phyloP scores from a whole-genome alignment of 2,113 vertebrate species.

The Cathartes aura region DNA sequence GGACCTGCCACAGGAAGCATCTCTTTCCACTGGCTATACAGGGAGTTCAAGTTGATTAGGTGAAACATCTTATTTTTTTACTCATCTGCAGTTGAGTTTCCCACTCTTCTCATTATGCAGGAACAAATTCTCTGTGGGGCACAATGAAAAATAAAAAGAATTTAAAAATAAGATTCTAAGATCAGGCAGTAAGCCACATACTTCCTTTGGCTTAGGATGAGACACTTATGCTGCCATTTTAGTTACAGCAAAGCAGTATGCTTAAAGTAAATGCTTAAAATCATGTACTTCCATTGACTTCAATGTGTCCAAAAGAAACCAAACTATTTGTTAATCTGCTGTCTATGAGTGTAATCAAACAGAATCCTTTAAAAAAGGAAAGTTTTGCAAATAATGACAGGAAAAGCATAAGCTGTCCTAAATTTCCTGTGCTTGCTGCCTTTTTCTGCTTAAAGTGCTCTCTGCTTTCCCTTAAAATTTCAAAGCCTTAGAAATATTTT shows the following conservation, averaged over 20 bases:
- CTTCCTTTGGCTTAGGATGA: not conserved
- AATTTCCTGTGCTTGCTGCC: not conserved
- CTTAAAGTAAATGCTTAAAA: not conserved
- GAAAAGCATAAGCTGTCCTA: not conserved
- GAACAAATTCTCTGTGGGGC: not conserved
- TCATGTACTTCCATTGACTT: not conserved
- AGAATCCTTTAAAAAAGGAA: not conserved
- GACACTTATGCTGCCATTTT: not conserved
- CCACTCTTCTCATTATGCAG: not conserved
- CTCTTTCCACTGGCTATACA: not conserved
- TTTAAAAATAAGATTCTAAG: not conserved
- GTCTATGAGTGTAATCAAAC: not conserved
- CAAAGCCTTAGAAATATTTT: not conserved
- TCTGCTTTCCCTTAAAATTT: not conserved
- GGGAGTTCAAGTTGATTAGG: not conserved
- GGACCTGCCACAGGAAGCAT: not conserved
- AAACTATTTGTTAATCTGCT: not conserved
- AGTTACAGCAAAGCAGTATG: not conserved
- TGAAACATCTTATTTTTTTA: not conserved
- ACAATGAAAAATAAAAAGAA: not conserved
- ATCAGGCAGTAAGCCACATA: not conserved
- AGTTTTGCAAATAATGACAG: not conserved
- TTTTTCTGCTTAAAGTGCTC: not conserved
- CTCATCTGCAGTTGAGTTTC: not conserved
- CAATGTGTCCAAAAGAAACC: not conserved